phyloP scores from a whole-genome alignment of 2,113 vertebrate species.

The Periophthalmodon schlosseri region DNA sequence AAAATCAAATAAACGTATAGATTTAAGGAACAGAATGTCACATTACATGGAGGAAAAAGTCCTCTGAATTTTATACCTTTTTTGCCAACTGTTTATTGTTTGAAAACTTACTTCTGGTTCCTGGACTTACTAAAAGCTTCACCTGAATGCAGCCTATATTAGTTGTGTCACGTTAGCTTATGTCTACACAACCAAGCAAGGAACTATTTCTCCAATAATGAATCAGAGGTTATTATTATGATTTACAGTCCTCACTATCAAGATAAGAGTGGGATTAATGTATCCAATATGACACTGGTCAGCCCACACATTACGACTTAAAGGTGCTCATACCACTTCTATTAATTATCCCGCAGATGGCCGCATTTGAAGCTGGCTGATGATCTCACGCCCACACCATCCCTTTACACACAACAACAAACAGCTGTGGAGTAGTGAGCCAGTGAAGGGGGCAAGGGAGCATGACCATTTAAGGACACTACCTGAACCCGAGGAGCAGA shows the following conservation, averaged over 20 bases:
- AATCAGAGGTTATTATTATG: not conserved
- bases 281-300: not conserved
- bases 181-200: too few species aligned
- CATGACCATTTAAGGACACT: slow-evolving; percentile 60
- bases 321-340: not conserved
- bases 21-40: too few species aligned
- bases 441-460: slow-evolving; percentile 15
- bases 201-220: not conserved
- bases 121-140: too few species aligned
- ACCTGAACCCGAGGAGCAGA: slow-evolving; percentile 42
- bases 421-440: not conserved
- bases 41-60: too few species aligned
- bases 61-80: too few species aligned
- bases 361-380: not conserved
- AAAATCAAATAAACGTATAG: too few species aligned
- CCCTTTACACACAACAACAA: not conserved
- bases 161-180: not conserved
- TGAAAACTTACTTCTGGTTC: too few species aligned
- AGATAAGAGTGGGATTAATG: not conserved
- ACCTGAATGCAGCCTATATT: too few species aligned
- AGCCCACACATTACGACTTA: not conserved
- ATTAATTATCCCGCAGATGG: not conserved
- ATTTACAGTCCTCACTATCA: not conserved
- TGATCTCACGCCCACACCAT: not conserved
- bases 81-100: too few species aligned